Base-by-base conservation (phyloP, 2,113 vertebrate species). In the Neolamprologus caudopunctatus region DNA sequence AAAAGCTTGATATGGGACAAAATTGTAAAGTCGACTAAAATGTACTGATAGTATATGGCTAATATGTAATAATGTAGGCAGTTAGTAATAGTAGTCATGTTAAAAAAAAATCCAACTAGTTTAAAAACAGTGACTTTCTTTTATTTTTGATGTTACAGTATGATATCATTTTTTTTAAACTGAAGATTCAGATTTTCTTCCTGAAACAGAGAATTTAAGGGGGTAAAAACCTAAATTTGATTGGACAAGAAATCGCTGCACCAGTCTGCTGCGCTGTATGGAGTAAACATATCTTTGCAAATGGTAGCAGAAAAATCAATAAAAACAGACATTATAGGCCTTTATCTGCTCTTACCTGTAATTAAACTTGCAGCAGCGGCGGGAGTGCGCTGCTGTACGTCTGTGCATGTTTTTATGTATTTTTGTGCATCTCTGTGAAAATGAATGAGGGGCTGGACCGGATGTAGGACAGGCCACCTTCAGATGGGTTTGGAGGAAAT, bases 401-500 rank as follows among this genome's bases (percentile, higher is more conserved):
- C 6, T 55, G 45, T 83, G 17, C 12, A 66, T 37, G 1, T 26
- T 33, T 75, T 19, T 31, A 9, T 3, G 8, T 16, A 40, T 47
- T 54, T 54, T 55, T 9, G 31, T 42, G 45, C 6, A 47, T 83
- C 47, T 31, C 1, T 37, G 26, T 80, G 35, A 42, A 28, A 40
- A 55, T 86, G 13, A 73, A 47, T 50, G 51, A 78, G 87, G 88
- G 85, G 87, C 42, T 86, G 90, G 83, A 95, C 95, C 94, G 95
- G 95, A 96, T 91, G 93, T 93, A 5, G 53, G 61, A 5, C 85
- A 71, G 33, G 47, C 68, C 85, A 86, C 81, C 93, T 91, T 92
- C 89, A 89, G 84, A 86, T 66, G 91, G 63, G 92, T 91, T 93
- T 26, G 66, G 85, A 91, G 92, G 87, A 93, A 91, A 93, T 90